These are phyloP conservation scores for Drosophila colorata DNA, from an alignment of 2,888 invertebrate genomes.

Conservation along the genomic window DNA sequence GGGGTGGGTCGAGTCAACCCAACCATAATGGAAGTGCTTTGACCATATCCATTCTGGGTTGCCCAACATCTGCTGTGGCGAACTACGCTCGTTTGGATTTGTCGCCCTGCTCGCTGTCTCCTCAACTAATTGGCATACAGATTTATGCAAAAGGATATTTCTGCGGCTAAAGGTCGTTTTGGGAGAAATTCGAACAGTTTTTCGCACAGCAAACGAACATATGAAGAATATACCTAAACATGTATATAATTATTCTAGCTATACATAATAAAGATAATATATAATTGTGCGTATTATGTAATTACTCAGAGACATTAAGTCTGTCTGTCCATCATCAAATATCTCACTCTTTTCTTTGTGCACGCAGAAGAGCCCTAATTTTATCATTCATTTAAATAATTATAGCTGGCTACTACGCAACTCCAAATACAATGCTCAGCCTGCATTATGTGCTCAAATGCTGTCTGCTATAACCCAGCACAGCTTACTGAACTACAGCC, in stretches of 20 bases:
- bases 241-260: slow-evolving; percentile 4
- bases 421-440: neutral
- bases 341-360: neutral
- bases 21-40: slow-evolving; percentile 35
- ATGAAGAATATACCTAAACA: slow-evolving; percentile 14
- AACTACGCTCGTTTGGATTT: slow-evolving; percentile 47
- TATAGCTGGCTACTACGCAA: slow-evolving; percentile 15
- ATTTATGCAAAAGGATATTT: slow-evolving; percentile 23
- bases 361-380: slow-evolving; percentile 26
- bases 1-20: neutral
- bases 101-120: slow-evolving; percentile 17
- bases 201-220: slow-evolving; percentile 40
- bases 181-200: slow-evolving; percentile 60
- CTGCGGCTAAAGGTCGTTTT: slow-evolving; percentile 42
- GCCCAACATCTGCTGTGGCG: slow-evolving; percentile 35
- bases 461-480: slow-evolving; percentile 5
- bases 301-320: slow-evolving; percentile 19
- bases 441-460: neutral
- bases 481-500: slow-evolving; percentile 5
- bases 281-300: slow-evolving; percentile 13
- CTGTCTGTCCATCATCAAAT: no score
- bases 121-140: slow-evolving; percentile 39
- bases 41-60: slow-evolving; percentile 54
- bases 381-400: slow-evolving; percentile 23
- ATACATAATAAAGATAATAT: slow-evolving; percentile 5